Evolutionary conservation across 2,797 vertebrate genomes (phyloP), one percentile per base, ranked within the genome.

Genomic region (Gadopsis marmoratus): DNA sequence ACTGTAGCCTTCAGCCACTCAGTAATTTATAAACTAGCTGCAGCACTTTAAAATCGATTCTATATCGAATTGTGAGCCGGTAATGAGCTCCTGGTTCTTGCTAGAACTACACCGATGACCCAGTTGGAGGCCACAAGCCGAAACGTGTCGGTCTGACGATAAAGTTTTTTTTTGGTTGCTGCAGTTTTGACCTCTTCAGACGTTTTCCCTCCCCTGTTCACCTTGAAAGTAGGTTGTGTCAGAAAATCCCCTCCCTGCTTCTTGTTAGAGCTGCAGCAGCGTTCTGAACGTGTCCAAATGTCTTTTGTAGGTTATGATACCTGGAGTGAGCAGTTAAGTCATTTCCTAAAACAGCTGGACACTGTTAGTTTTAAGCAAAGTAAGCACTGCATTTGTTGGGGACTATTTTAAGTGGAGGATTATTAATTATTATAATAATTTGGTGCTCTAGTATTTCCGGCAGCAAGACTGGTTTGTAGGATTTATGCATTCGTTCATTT

Each of bases 41-140:
- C 37, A 62, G 64, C 11, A 47, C 1, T 75, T 71, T 59, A 26
- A 78, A 13, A 53, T 68, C 26, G 33, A 10, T 47, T 63, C 47
- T 68, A 7, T 37, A 48, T 13, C 8, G 21, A 50, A 50, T 17
- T 21, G 47, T 21, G n/a, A 50, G 47, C 47, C 47, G 19, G 43
- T 11, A 0, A 50, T 39, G 45, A 8, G 0, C 47, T 61, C 11
- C 31, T 31, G 14, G 19, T 37, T 21, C 62, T 33, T n/a, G 33
- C 41, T 11, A 19, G 23, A 29, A 17, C 4, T 10, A 31, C 26
- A 31, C 23, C 56, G 7, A 71, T 5, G 12, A n/a, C 43, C 9
- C 8, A 10, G 33, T 17, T 59, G 3, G 37, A 60, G 56, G 39
- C 12, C 16, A 61, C 23, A 8, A 29, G 45, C 10, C 0, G 2